Base-by-base conservation (phyloP, 1,140 invertebrate species). In the Propsilocerus akamusi region DNA sequence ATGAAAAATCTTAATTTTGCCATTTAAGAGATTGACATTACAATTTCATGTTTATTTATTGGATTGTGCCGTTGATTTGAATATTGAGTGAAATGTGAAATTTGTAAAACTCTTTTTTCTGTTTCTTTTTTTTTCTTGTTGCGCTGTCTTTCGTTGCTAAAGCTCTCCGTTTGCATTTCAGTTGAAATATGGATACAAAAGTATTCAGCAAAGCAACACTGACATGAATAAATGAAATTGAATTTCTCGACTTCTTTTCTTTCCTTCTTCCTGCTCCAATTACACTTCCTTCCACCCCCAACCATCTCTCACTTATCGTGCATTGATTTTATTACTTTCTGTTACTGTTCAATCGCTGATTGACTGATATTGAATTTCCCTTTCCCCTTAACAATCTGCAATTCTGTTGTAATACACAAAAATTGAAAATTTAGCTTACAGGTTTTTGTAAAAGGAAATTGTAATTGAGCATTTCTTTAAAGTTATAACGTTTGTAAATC, bases 221-320 rank as follows among this genome's bases (percentile, higher is more conserved):
- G n/a, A n/a, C n/a, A n/a, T n/a, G 34, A 41, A 41, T 41, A 41
- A 41, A 41, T 41, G 34, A 41, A 41, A 41, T 41, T 41, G 34
- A 41, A 41, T 41, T 41, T 17, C 22, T 30, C 17, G 14, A n/a
- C n/a, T n/a, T n/a, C n/a, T n/a, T n/a, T n/a, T n/a, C n/a, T n/a
- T 20, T 41, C 4, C 14, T 37, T 37, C 14, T 41, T 30, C 28
- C 11, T n/a, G 11, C 28, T 41, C 22, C 34, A 41, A 41, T 41
- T 14, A 41, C 17, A 17, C 22, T 41, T 20, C 20, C 14, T 17
- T 41, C 22, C 34, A 41, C n/a, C 22, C n/a, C n/a, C n/a, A n/a
- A n/a, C n/a, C n/a, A n/a, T n/a, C n/a, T n/a, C n/a, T n/a, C n/a
- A n/a, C n/a, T n/a, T n/a, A n/a, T n/a, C n/a, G n/a, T 41, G n/a